Evolutionary conservation across 2,797 vertebrate species (phyloP).

Genomic region (Eulemur rubriventer): DNA sequence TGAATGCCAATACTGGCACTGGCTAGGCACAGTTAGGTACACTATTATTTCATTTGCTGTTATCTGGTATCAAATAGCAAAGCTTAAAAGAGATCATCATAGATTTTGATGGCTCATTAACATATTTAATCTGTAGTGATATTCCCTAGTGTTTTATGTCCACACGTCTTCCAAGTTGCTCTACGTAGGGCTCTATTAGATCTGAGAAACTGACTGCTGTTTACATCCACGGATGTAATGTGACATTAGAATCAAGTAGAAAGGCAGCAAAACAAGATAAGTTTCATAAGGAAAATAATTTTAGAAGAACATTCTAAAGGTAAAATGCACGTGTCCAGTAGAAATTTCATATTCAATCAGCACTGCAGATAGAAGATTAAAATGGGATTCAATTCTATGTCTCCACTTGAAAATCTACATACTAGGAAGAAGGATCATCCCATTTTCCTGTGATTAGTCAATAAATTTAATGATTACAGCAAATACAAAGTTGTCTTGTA

Average conservation of each 20-base stretch:
- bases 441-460: slow-evolving; percentile 26
- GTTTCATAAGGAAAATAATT: not conserved
- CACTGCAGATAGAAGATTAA: slow-evolving; percentile 32
- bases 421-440: slow-evolving; percentile 23
- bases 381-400: slow-evolving; percentile 4
- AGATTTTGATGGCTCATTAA: not conserved
- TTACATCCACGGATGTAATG: not conserved
- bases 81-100: not conserved
- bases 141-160: not conserved
- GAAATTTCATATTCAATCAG: slow-evolving; percentile 26
- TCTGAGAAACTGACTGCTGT: not conserved
- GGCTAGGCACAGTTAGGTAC: not conserved
- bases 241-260: slow-evolving; percentile 29
- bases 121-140: not conserved
- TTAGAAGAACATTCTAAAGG: not conserved
- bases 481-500: slow-evolving; percentile 44
- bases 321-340: slow-evolving; percentile 14
- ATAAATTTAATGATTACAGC: slow-evolving; percentile 38
- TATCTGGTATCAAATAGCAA: slow-evolving; percentile 38
- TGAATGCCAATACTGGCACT: slow-evolving; percentile 8
- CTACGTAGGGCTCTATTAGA: not conserved
- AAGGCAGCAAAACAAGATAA: slow-evolving; percentile 35
- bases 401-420: slow-evolving; percentile 48
- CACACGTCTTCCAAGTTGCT: slow-evolving; percentile 4
- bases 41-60: not conserved